A percentile compares a stretch with the other conserved stretches of the same genome.
phyloP scores from a whole-genome alignment of 2,113 vertebrate genomes.

The Cynocephalus volans region DNA sequence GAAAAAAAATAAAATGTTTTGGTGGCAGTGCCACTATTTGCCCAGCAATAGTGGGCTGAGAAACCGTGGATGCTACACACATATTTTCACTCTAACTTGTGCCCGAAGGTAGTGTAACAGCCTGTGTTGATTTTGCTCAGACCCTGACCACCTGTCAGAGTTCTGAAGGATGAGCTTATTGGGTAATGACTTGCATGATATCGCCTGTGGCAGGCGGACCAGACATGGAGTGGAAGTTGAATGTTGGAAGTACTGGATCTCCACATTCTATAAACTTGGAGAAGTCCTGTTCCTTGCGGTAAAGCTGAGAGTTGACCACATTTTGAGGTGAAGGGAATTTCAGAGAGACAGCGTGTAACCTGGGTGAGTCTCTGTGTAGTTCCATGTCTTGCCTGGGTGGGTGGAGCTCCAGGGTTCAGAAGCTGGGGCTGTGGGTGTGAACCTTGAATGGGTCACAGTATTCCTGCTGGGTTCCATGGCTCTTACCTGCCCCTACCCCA shows the following conservation, averaged over 20 bases:
- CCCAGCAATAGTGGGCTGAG: not conserved
- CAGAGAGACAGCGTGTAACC: rapidly evolving
- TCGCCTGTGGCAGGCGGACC: not conserved
- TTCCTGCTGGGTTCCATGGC: not conserved
- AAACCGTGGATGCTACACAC: rapidly evolving
- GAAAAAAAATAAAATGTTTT: not conserved
- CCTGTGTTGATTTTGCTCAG: not conserved
- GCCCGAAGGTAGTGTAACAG: rapidly evolving
- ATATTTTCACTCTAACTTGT: not conserved
- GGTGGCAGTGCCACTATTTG: not conserved
- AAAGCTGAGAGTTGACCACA: not conserved
- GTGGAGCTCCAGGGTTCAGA: not conserved
- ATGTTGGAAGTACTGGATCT: not conserved
- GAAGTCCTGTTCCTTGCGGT: not conserved
- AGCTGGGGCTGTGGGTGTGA: not conserved
- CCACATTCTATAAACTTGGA: not conserved
- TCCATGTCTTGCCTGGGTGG: not conserved
- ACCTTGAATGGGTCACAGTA: not conserved
- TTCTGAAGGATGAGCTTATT: not conserved
- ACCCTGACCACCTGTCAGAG: not conserved
- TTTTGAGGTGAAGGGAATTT: not conserved
- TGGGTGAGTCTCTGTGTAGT: not conserved
- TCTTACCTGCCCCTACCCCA: not conserved
- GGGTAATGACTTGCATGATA: not conserved
- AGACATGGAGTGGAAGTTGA: not conserved